These are phyloP conservation scores for Danaus chrysippus DNA, from an alignment of 2,888 invertebrate species.

Conservation along the genomic window DNA sequence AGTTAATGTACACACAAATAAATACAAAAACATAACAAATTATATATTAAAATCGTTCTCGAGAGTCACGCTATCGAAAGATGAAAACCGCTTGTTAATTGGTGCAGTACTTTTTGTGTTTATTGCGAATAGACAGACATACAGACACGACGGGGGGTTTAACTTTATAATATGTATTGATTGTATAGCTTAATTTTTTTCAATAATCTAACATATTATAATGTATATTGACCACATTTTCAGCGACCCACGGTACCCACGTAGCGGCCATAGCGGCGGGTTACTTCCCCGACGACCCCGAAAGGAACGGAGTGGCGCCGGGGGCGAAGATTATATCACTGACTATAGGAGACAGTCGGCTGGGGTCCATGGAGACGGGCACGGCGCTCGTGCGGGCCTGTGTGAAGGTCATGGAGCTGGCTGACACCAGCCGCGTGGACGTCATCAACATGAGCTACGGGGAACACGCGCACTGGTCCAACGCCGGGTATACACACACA, in stretches of 20 bases:
- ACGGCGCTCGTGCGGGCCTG: slow-evolving; percentile 95
- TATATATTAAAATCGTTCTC: too few species aligned
- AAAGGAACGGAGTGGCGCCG: slow-evolving; percentile 96
- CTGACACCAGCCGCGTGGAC: slow-evolving; percentile 82
- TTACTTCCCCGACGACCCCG: slow-evolving; percentile 90
- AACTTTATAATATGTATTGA: too few species aligned
- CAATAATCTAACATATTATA: background rate
- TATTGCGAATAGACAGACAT: too few species aligned
- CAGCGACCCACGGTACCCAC: slow-evolving; percentile 98
- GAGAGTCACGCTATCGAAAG: too few species aligned
- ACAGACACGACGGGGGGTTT: too few species aligned
- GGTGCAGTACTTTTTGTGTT: too few species aligned
- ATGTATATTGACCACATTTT: slow-evolving; percentile 34
- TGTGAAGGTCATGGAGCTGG: slow-evolving; percentile 89
- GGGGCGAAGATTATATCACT: slow-evolving; percentile 96
- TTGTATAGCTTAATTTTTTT: background rate
- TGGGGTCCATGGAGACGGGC: slow-evolving; percentile 98
- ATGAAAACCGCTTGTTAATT: too few species aligned
- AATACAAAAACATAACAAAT: too few species aligned
- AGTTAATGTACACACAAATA: too few species aligned
- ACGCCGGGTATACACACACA: slow-evolving; percentile 83
- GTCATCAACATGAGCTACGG: slow-evolving; percentile 99
- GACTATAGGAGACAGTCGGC: slow-evolving; percentile 94
- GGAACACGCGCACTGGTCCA: slow-evolving; percentile 95
- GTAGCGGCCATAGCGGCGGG: slow-evolving; percentile 98